Base-by-base conservation (phyloP, 2,113 vertebrate genomes). In the Mugil cephalus region DNA sequence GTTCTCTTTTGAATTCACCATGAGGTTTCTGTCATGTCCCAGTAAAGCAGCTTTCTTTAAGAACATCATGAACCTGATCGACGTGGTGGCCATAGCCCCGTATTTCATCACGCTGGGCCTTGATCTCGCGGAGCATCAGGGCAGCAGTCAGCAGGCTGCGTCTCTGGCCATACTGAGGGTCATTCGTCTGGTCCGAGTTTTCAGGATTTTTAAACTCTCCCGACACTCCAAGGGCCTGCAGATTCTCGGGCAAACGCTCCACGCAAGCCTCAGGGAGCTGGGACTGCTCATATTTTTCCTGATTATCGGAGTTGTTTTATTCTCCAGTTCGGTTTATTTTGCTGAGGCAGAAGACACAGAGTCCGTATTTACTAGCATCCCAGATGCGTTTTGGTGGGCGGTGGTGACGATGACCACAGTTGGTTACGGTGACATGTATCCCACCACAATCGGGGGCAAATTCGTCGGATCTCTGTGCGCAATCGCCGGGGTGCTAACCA, bases 361-460 rank as follows among this genome's bases (percentile, higher is more conserved):
- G 0, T 94, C 97, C 0, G 89, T 88, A 19, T 98, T 98, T 72
- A 91, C 95, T 18, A 99, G 97, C 69, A 98, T 99, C 86, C 97
- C 97, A 0, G 95, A 96, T 48, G 95, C 97, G 1, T 99, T 99
- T 59, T 99, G 97, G 97, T 99, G 97, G 97, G 97, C 97, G 0
- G 97, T 99, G 80, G 97, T 99, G 12, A 95, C 97, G 13, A 99
- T 99, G 97, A 99, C 97, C 63, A 99, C 97, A 0, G 97, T 99
- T 18, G 97, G 97, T 10, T 99, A 98, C 6, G 97, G 97, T 34
- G 97, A 99, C 84, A 99, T 98, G 96, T 96, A 92, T 58, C 97
- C 96, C 15, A 93, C 97, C 87, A 98, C 97, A 0, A 94, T 98
- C 1, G 95, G 97, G 0, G 97, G 97, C 50, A 99, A 98, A 91